Conservation (phyloP, 2,797 vertebrate genomes). For the Peromyscus attwateri region DNA sequence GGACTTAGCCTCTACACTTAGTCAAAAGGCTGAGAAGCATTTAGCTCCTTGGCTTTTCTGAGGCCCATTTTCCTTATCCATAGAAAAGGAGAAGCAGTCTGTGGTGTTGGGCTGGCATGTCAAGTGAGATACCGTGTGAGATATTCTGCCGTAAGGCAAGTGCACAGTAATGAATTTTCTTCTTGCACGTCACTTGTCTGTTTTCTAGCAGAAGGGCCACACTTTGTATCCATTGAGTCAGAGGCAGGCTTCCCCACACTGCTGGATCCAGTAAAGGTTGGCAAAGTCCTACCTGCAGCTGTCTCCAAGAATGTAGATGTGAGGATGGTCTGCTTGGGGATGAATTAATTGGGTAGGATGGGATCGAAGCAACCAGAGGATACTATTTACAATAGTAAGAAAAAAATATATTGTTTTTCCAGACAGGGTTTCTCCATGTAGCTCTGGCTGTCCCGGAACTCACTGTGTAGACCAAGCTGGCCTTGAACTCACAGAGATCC, state of each 20-base stretch:
- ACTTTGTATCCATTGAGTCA: neutral
- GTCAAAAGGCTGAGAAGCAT: neutral
- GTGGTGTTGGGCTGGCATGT: neutral
- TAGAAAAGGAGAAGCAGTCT: neutral
- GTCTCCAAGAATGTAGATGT: neutral
- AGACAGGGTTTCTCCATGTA: neutral
- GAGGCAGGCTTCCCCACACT: neutral
- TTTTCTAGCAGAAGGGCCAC: neutral
- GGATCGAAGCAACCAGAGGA: conserved; percentile 41
- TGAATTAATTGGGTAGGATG: neutral
- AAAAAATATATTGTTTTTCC: too few species aligned
- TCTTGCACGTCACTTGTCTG: neutral
- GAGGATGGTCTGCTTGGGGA: conserved; percentile 1
- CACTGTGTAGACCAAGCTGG: neutral
- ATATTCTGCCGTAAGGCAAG: neutral
- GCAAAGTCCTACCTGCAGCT: neutral
- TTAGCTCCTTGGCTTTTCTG: neutral
- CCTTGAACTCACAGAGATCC: neutral
- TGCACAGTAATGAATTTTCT: conserved; percentile 8
- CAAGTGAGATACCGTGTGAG: neutral
- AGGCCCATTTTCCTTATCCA: neutral
- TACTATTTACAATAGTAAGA: conserved; percentile 7
- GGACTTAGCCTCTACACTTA: neutral
- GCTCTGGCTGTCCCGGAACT: neutral
- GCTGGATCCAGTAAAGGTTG: neutral